Evolutionary conservation across 2,888 invertebrate genomes (phyloP), one percentile per base, ranked within the genome.

Genomic region (Galerucella pusilla): DNA sequence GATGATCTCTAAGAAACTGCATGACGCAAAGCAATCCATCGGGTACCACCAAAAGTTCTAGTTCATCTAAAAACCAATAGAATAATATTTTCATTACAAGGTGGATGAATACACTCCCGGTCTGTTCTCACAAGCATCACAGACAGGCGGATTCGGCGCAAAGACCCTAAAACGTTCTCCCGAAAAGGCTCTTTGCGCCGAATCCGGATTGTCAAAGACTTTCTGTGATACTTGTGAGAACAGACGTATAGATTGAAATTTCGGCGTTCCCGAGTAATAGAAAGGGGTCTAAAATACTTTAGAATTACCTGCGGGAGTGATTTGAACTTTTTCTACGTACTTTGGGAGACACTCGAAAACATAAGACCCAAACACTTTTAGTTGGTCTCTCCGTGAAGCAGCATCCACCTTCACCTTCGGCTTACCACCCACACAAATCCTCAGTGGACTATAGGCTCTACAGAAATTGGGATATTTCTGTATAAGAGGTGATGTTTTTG

Each of bases 261-360:
- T 35, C 35, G 35, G 1, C 35, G 35, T 1, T 42, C 7, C 7
- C 35, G 35, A 1, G 35, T 9, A 7, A 42, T 7, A 42, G 35
- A 42, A 42, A 42, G 9, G 35, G 7, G 7, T 1, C 35, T 7
- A 42, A 42, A 14, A 52, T 59, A 57, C 16, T 54, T n/a, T n/a
- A 14, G 1, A 54, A 54, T 46, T 68, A 69, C 69, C 69, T 57
- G 94, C 94, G 52, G 93, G 90, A 6, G 94, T 94, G 49, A 99
- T 87, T 86, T 98, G 97, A 9, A 97, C 94, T 87, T 94, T 95
- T 87, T 99, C 97, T 11, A 99, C 94, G 86, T 93, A 99, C 86
- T 97, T 98, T 2, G 99, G 98, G 83, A 99, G 85, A 87, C 97
- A 98, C 84, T 97, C 96, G 5, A 95, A 94, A 1, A 97, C 93